These are phyloP conservation scores for Odontomyia ornata DNA, from an alignment of 2,888 invertebrate genomes.

Conservation along the genomic window DNA sequence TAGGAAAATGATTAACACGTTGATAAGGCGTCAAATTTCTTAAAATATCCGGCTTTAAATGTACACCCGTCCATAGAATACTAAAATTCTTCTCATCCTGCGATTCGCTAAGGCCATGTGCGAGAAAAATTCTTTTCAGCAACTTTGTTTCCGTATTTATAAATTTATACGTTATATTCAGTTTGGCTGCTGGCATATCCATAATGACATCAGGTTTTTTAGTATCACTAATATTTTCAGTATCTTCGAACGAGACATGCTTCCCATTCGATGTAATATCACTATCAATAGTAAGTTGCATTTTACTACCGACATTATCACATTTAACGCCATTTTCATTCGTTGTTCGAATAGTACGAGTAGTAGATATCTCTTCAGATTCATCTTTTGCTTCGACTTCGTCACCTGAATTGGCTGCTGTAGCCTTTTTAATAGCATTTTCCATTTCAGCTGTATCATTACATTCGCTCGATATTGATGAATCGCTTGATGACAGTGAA, in stretches of 20 bases:
- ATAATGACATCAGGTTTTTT: constrained; percentile 51
- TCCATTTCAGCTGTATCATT: constrained; percentile 66
- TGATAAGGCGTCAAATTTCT: constrained; percentile 86
- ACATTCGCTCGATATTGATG: constrained; percentile 60
- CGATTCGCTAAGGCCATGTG: constrained; percentile 80
- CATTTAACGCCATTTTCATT: not conserved
- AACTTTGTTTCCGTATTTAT: constrained; percentile 85
- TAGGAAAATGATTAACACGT: constrained; percentile 94
- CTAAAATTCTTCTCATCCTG: constrained; percentile 80
- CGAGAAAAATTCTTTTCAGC: constrained; percentile 76
- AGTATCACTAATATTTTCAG: constrained; percentile 49
- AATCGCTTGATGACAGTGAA: constrained; percentile 60
- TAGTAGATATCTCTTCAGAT: too few relatives aligned
- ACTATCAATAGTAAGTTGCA: not conserved
- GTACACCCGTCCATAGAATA: constrained; percentile 91
- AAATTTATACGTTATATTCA: constrained; percentile 82
- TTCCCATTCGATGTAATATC: constrained; percentile 32
- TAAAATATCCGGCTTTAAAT: constrained; percentile 89
- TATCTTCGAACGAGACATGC: constrained; percentile 51
- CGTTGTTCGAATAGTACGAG: not conserved
- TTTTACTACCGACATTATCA: not conserved
- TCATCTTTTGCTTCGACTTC: constrained; percentile 3
- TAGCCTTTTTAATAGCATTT: constrained; percentile 35
- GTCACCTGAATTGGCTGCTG: not conserved
- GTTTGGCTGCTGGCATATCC: constrained; percentile 72